A percentile compares a stretch with the other conserved stretches of the same genome.
Conservation (phyloP, 2,797 vertebrate species). For the Nannoperca obscura region DNA sequence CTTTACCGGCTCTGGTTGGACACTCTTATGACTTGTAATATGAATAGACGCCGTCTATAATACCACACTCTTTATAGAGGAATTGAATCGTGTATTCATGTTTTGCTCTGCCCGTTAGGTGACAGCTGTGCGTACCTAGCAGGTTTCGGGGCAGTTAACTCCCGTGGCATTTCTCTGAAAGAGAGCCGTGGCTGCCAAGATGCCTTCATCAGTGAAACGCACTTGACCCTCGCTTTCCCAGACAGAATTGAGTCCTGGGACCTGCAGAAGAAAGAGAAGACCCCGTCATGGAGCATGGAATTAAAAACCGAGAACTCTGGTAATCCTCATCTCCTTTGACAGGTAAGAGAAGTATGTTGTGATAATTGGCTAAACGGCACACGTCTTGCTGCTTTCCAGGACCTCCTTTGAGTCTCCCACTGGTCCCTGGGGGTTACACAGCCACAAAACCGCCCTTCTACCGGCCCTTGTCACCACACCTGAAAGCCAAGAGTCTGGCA, state of each 20-base stretch:
- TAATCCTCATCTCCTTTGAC: constrained; percentile 10
- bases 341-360: background rate
- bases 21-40: background rate
- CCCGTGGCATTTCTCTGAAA: background rate
- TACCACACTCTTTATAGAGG: background rate
- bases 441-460: constrained; percentile 84
- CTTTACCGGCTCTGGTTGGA: background rate
- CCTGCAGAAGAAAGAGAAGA: constrained; percentile 53
- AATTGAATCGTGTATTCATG: rapidly evolving
- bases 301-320: constrained; percentile 43
- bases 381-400: constrained; percentile 47
- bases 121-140: constrained; percentile 74
- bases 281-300: constrained; percentile 77
- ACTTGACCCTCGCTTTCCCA: constrained; percentile 80
- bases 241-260: constrained; percentile 84
- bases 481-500: constrained; percentile 84
- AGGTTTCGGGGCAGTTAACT: constrained; percentile 69
- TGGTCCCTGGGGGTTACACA: constrained; percentile 88
- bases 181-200: constrained; percentile 82
- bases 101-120: constrained; percentile 51
- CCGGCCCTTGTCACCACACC: constrained; percentile 73
- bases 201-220: constrained; percentile 83
- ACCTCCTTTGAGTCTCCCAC: constrained; percentile 78
- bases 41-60: background rate
- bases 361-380: background rate